phyloP scores from a whole-genome alignment of 2,888 invertebrate species.

The Synanthedon formicaeformis region DNA sequence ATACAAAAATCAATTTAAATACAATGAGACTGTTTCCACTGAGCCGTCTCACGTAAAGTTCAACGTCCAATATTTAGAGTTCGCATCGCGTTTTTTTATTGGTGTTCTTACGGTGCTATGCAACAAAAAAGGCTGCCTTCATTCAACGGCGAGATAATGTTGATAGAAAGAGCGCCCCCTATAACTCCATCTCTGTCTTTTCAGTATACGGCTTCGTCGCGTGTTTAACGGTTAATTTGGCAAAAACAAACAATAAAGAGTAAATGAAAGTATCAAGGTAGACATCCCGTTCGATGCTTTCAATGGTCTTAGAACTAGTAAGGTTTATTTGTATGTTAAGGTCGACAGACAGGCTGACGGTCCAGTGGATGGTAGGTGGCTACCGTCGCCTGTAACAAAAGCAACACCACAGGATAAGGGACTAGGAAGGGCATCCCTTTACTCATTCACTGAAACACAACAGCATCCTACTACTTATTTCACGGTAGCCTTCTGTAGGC shows the following conservation, averaged over 20 bases:
- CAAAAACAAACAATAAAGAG: conserved; percentile 46
- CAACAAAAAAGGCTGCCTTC: conserved; percentile 41
- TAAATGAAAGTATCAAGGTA: conserved; percentile 39
- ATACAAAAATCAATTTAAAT: too few relatives aligned
- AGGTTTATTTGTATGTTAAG: too few relatives aligned
- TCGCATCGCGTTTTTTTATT: conserved; percentile 44
- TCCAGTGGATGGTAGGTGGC: too few relatives aligned
- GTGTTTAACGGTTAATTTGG: conserved; percentile 43
- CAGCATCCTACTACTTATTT: too few relatives aligned
- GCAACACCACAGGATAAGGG: too few relatives aligned
- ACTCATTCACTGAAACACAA: too few relatives aligned
- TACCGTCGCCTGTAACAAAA: too few relatives aligned
- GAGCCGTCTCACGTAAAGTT: conserved; percentile 51
- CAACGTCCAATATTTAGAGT: conserved; percentile 57
- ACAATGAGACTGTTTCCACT: conserved; percentile 15
- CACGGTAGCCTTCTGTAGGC: too few relatives aligned
- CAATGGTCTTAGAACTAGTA: too few relatives aligned
- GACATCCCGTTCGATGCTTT: conserved; percentile 5
- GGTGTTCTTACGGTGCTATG: conserved; percentile 35
- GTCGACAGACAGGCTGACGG: too few relatives aligned
- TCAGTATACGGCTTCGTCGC: conserved; percentile 3
- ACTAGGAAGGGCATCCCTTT: too few relatives aligned
- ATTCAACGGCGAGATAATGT: conserved; percentile 36
- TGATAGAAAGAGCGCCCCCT: conserved; percentile 23
- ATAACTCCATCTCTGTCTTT: conserved; percentile 35